Conservation (phyloP, 92 coral and sea anemone species). For the Phenganax marumi region DNA sequence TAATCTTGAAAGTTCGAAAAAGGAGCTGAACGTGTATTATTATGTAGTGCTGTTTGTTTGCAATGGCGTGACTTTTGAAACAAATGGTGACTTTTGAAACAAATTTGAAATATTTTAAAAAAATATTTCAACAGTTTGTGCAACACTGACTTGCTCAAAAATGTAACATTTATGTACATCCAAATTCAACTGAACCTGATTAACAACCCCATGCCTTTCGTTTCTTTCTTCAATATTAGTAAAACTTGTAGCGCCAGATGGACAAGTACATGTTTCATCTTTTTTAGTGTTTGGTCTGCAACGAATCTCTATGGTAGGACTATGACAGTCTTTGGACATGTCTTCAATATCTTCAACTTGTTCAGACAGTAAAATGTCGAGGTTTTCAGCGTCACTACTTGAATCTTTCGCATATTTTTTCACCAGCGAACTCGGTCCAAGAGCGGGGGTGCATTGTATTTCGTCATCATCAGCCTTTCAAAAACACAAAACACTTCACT, state of each 20-base stretch:
- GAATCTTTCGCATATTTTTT: slow-evolving; percentile 28
- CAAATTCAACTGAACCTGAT: too few relatives aligned
- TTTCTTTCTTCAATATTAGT: background rate
- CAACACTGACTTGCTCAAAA: too few relatives aligned
- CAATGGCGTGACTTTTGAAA: too few relatives aligned
- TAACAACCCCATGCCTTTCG: background rate
- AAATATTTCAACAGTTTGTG: too few relatives aligned
- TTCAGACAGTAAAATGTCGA: background rate
- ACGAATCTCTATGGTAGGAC: slow-evolving; percentile 7
- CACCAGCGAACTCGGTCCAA: slow-evolving; percentile 85
- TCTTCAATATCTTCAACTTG: slow-evolving; percentile 3
- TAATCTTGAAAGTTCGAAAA: too few relatives aligned
- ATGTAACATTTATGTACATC: too few relatives aligned
- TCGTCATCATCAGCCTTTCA: slow-evolving; percentile 73
- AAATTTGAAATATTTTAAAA: too few relatives aligned
- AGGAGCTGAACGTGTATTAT: too few relatives aligned
- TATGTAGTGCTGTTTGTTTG: too few relatives aligned
- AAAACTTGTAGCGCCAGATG: background rate
- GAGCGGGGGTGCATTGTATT: slow-evolving; percentile 91
- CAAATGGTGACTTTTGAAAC: too few relatives aligned
- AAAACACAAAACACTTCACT: slow-evolving; percentile 3
- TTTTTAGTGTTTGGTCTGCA: background rate
- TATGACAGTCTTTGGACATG: background rate
- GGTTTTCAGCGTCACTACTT: background rate
- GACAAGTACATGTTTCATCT: background rate